Conservation (phyloP, 2,113 vertebrate species). For the Myanophis thanlyinensis region DNA sequence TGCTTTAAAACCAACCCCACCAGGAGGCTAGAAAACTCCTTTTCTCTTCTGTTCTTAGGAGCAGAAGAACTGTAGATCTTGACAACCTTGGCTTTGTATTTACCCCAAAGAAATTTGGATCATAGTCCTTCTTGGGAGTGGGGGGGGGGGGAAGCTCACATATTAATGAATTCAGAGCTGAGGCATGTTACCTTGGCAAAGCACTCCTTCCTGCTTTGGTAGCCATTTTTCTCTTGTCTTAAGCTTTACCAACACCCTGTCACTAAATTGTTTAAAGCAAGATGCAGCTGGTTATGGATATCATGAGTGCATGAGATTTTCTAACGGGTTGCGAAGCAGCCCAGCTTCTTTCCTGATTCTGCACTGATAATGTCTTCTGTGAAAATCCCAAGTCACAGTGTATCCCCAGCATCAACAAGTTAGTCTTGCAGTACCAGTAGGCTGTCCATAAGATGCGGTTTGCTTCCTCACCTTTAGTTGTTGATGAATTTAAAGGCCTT, state of each 20-base stretch:
- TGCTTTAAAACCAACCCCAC: constrained; percentile 42
- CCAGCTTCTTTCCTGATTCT: constrained; percentile 65
- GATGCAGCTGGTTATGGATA: constrained; percentile 57
- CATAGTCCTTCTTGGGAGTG: constrained; percentile 43
- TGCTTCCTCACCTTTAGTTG: constrained; percentile 55
- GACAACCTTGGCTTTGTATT: constrained; percentile 53
- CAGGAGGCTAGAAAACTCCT: constrained; percentile 45
- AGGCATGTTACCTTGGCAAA: constrained; percentile 53
- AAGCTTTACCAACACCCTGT: constrained; percentile 52
- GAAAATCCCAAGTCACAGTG: constrained; percentile 62
- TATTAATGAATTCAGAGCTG: constrained; percentile 36
- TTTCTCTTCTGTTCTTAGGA: constrained; percentile 57
- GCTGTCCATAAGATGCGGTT: constrained; percentile 54
- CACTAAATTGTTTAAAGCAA: constrained; percentile 44
- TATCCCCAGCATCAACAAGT: constrained; percentile 66
- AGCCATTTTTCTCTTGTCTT: constrained; percentile 48
- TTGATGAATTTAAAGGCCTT: constrained; percentile 47
- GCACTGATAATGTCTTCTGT: constrained; percentile 61
- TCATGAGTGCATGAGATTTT: constrained; percentile 49
- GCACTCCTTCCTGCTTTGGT: constrained; percentile 47
- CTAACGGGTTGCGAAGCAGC: constrained; percentile 57
- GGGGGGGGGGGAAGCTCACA: constrained; percentile 42
- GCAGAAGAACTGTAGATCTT: constrained; percentile 51
- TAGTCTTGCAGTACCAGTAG: constrained; percentile 65
- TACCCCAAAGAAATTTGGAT: constrained; percentile 47